Base-by-base conservation (phyloP, 2,888 invertebrate genomes). In the Lottia gigantea region DNA sequence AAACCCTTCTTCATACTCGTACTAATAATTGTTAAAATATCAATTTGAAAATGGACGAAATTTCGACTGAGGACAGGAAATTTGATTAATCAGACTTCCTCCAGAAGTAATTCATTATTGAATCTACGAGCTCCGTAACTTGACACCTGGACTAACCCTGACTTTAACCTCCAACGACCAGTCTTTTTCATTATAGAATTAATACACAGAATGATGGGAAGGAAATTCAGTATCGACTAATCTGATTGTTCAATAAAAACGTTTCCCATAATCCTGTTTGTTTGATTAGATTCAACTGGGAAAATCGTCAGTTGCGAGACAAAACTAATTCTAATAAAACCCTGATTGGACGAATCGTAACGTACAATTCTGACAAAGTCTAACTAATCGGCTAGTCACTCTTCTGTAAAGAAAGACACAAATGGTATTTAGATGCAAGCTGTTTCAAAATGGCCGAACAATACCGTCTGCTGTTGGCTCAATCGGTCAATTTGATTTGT, bases 141-240 rank as follows among this genome's bases (percentile, higher is more conserved):
- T 23, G 23, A 55, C 23, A 23, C 55, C 55, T 55, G 55, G 19
- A 23, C 55, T 55, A 55, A 55, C 55, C 23, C 55, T 40, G 23
- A 55, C 55, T 55, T 55, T 23, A 55, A 23, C 19, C 23, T 19
- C 55, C 14, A 2, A 23, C 23, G 19, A 55, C 23, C 19, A 23
- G 55, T 23, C 55, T 55, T 55, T 55, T 23, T 55, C 11, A 11
- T 19, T 23, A 23, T 55, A 23, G 55, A 23, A 23, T 23, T 23
- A 23, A 55, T 23, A 19, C 19, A 55, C 55, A 55, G 55, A 23
- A 55, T 55, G 55, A 19, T 55, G 55, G 55, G 12, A 55, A 55
- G 55, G 55, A 55, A 55, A 55, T 55, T 19, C 19, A 55, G 55
- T 55, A 55, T 55, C 23, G 55, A 55, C 55, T 55, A 55, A 55